Evolutionary conservation across 1,140 invertebrate genomes (phyloP).

Genomic region (Homarus americanus): DNA sequence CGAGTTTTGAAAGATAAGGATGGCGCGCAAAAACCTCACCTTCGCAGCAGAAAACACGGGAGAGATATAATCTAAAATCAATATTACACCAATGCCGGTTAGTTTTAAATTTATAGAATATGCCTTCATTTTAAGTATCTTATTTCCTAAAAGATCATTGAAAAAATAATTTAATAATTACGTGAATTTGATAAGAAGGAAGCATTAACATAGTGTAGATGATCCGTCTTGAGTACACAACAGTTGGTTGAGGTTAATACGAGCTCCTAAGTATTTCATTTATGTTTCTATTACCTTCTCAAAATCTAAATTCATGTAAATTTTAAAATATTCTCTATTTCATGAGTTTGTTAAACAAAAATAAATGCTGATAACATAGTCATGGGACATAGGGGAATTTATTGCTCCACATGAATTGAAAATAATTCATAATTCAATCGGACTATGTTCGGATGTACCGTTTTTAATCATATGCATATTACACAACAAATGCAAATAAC

Average conservation of each 20-base stretch:
- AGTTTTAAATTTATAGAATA: too few species aligned
- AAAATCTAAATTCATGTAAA: not conserved
- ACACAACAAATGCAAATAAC: not conserved
- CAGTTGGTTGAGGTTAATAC: not conserved
- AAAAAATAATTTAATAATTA: too few species aligned
- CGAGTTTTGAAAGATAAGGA: too few species aligned
- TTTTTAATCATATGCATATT: constrained; percentile 65
- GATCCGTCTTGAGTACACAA: not conserved
- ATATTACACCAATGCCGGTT: too few species aligned
- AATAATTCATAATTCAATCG: constrained; percentile 73
- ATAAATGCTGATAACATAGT: not conserved
- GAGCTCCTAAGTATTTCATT: not conserved
- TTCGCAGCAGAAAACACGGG: too few species aligned
- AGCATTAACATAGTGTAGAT: not conserved
- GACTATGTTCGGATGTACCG: constrained; percentile 56
- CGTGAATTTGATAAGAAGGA: too few species aligned
- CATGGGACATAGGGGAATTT: constrained; percentile 13
- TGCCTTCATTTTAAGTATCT: too few species aligned
- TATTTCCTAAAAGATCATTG: too few species aligned
- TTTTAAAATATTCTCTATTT: not conserved
- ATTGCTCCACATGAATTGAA: constrained; percentile 56
- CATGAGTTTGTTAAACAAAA: not conserved
- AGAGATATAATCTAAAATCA: too few species aligned
- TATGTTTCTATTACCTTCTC: not conserved
- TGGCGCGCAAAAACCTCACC: too few species aligned